Conservation (phyloP, 2,797 vertebrate species). For the Gila robusta region DNA sequence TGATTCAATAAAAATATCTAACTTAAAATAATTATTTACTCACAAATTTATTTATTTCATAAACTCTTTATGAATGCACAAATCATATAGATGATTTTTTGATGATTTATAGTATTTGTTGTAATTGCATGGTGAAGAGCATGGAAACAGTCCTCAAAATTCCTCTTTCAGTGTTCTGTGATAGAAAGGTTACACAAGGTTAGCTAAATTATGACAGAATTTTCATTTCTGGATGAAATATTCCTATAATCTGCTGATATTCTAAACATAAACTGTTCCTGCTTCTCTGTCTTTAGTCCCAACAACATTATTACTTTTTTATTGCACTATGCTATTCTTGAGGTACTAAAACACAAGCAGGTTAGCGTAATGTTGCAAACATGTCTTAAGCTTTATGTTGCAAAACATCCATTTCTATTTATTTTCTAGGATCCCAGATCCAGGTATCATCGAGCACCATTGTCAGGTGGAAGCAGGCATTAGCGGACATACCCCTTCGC, state of each 20-base stretch:
- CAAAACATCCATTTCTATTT: background rate
- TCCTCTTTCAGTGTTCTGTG: background rate
- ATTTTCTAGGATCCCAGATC: background rate
- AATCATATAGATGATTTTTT: background rate
- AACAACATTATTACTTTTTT: background rate
- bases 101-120: background rate
- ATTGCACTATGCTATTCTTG: background rate
- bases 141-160: background rate
- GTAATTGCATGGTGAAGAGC: background rate
- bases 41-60: background rate
- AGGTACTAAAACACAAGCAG: background rate
- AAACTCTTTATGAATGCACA: background rate
- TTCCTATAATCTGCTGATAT: background rate
- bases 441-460: background rate
- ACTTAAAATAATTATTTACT: background rate
- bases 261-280: background rate
- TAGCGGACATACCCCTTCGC: constrained; percentile 23
- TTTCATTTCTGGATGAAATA: background rate
- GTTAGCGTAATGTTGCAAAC: background rate
- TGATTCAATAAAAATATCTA: background rate
- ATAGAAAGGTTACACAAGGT: background rate
- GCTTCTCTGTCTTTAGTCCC: background rate
- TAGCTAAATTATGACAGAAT: background rate
- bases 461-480: constrained; percentile 32
- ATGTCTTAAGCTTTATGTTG: constrained; percentile 2